Evolutionary conservation across 2,113 vertebrate genomes (phyloP).

Genomic region (Embiotoca jacksoni): DNA sequence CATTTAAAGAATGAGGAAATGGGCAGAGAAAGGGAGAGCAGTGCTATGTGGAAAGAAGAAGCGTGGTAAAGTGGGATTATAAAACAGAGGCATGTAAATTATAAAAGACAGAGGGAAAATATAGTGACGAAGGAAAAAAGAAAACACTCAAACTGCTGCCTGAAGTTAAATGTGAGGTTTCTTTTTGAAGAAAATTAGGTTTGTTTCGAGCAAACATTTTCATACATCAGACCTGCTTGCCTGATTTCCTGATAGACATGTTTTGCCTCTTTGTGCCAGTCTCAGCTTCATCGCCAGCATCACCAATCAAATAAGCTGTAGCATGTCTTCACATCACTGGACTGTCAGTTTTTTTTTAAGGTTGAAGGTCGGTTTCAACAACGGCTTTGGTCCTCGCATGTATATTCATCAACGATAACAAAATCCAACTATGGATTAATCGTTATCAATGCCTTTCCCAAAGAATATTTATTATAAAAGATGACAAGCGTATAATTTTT

Average conservation of each 20-base stretch:
- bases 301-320: conserved; percentile 50
- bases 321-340: conserved; percentile 32
- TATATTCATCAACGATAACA: conserved; percentile 26
- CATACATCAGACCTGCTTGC: conserved; percentile 32
- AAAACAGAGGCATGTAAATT: conserved; percentile 46
- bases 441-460: conserved; percentile 49
- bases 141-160: conserved; percentile 19
- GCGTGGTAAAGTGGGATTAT: conserved; percentile 59
- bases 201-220: conserved; percentile 51
- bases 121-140: conserved; percentile 15
- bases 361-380: conserved; percentile 9
- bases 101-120: conserved; percentile 35
- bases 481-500: conserved; percentile 67
- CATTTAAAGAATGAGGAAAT: conserved; percentile 52
- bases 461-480: conserved; percentile 72
- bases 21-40: conserved; percentile 36
- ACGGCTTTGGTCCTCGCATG: background rate
- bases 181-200: conserved; percentile 36
- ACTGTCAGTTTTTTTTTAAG: conserved; percentile 27
- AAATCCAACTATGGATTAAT: conserved; percentile 53
- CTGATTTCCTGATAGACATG: conserved; percentile 60
- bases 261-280: conserved; percentile 56
- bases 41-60: conserved; percentile 36
- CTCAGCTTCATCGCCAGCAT: conserved; percentile 41
- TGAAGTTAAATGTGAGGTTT: conserved; percentile 23